Conservation (phyloP, 2,888 invertebrate genomes). For the Nephrotoma appendiculata region DNA sequence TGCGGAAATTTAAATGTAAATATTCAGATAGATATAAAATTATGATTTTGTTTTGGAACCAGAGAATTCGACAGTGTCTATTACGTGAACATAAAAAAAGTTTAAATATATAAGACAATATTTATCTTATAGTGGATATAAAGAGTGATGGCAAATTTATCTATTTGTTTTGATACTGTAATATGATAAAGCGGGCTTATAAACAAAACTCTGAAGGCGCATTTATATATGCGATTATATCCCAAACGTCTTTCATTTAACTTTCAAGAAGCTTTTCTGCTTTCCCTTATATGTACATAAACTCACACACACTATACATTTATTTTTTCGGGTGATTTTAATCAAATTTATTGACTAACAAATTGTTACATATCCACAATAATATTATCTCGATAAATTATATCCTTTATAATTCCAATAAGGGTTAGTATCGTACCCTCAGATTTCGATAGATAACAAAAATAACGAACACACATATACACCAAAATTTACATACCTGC, state of each 20-base stretch:
- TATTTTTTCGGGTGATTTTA: not conserved
- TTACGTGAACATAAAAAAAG: not conserved
- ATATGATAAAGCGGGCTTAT: not conserved
- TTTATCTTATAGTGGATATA: not conserved
- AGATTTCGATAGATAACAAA: not conserved
- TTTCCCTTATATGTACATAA: not conserved
- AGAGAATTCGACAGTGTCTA: not conserved
- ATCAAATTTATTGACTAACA: not conserved
- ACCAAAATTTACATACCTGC: not conserved
- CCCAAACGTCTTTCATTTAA: not conserved
- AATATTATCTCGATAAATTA: not conserved
- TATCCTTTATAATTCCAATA: not conserved
- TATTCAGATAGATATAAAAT: not conserved
- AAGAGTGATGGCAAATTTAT: not conserved
- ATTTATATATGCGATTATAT: not conserved
- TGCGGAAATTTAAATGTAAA: not conserved
- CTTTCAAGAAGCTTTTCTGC: not conserved
- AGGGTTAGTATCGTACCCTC: not conserved
- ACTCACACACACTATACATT: not conserved
- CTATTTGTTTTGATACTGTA: not conserved
- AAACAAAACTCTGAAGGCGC: not conserved
- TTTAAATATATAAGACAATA: not conserved
- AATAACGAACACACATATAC: not conserved
- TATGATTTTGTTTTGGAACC: not conserved
- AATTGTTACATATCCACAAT: not conserved